Conservation (phyloP, 2,797 vertebrate genomes). For the Tenualosa ilisha region DNA sequence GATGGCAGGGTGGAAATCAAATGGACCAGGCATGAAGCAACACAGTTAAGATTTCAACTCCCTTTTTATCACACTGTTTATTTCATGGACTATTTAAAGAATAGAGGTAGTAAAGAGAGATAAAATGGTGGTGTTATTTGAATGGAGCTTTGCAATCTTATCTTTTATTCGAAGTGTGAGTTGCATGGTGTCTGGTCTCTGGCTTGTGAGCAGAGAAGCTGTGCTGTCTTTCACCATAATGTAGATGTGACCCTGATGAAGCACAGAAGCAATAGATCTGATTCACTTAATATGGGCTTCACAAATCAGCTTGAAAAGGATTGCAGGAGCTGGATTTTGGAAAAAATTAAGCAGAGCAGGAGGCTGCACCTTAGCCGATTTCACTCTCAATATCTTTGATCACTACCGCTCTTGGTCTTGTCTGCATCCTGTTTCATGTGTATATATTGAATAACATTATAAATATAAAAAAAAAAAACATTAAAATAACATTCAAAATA, state of each 20-base stretch:
- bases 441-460: too few relatives aligned
- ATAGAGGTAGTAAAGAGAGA: neutral
- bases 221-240: neutral
- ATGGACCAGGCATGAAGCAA: neutral
- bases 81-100: neutral
- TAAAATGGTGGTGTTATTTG: neutral
- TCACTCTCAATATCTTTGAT: too few relatives aligned
- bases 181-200: neutral
- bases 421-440: too few relatives aligned
- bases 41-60: neutral
- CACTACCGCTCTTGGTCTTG: too few relatives aligned
- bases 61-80: neutral
- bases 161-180: neutral
- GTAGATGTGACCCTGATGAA: neutral
- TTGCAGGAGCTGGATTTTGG: neutral
- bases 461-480: too few relatives aligned
- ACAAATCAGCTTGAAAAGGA: neutral
- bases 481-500: too few relatives aligned
- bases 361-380: too few relatives aligned
- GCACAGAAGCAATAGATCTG: too few relatives aligned
- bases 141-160: neutral
- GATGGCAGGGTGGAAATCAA: slow-evolving; percentile 10
- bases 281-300: too few relatives aligned
- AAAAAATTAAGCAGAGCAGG: too few relatives aligned
- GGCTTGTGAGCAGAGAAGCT: neutral